Evolutionary conservation across 2,113 vertebrate species (phyloP), one percentile per base, ranked within the genome.

Genomic region (Zosterops japonicus): DNA sequence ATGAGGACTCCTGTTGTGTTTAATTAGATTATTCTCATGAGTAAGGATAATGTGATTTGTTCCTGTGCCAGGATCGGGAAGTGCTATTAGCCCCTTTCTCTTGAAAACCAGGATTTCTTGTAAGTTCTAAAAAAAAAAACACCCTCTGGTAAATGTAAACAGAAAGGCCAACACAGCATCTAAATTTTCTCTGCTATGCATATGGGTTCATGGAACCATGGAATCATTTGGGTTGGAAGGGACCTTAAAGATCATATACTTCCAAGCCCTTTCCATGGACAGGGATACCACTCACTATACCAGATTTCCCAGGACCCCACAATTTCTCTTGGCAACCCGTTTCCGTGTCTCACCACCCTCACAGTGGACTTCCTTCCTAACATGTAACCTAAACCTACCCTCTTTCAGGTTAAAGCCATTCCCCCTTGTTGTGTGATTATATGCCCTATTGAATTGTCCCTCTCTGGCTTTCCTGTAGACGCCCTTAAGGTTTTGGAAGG

Each of bases 11-110:
- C 89, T 93, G 87, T 89, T 93, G 94, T 95, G 72, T 87, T 96
- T 95, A 95, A 96, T 96, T 94, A 95, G 89, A 60, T 72, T 93
- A 91, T 97, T 95, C 94, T 89, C 87, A 25, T 93, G 94, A 89
- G 91, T 59, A 94, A 94, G 47, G 83, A 71, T 94, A 95, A 97
- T 91, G 77, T 79, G 87, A 94, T 96, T 94, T 95, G 89, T 76
- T 91, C 87, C 74, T 87, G 74, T 72, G 87, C 89, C 93, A 95
- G 74, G 49, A 80, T 89, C 69, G 82, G 83, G 69, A 95, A 91
- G 74, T 82, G 49, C 81, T 95, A 46, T 94, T 96, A 91, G 65
- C 61, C 57, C 61, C 42, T 89, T 95, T 83, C 71, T 95, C 77
- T 44, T 19, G 4, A 91, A 87, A 89, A 76, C 8, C 65, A 76